A percentile compares a stretch with the other conserved stretches of the same genome.
Evolutionary conservation across 2,797 vertebrate genomes (phyloP).

Genomic region (Eremophila alpestris): DNA sequence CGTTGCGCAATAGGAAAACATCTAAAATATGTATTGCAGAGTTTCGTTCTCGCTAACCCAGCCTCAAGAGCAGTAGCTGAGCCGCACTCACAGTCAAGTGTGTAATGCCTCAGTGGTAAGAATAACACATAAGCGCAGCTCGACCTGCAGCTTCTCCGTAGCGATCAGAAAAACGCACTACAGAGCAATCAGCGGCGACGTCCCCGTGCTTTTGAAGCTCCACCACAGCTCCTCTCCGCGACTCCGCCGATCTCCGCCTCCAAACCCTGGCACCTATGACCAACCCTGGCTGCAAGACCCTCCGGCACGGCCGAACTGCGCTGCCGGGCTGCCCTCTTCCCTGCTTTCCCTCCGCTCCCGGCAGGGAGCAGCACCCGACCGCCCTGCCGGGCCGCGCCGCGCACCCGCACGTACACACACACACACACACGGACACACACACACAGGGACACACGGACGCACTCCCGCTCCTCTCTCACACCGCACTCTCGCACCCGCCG

Average conservation of each 20-base stretch:
- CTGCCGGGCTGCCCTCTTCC: not conserved
- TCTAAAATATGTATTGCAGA: not conserved
- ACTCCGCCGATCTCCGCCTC: not conserved
- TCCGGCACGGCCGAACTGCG: not conserved
- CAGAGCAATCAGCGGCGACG: not conserved
- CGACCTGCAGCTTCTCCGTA: not conserved
- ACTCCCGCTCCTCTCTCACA: not conserved
- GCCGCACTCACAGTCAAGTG: not conserved
- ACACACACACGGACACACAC: not conserved
- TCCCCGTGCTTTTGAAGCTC: not conserved
- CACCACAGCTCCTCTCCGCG: not conserved
- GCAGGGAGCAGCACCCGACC: conserved; percentile 20
- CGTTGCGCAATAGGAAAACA: not conserved
- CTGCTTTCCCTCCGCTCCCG: not conserved
- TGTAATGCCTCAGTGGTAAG: not conserved
- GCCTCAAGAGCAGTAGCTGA: not conserved
- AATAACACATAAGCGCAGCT: not conserved
- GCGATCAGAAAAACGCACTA: accelerated
- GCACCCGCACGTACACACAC: not conserved
- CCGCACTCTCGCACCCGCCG: not conserved
- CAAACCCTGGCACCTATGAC: accelerated
- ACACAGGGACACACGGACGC: not conserved
- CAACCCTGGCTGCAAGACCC: accelerated
- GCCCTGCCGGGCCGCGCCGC: not conserved
- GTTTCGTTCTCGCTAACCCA: not conserved